Evolutionary conservation across 2,888 invertebrate species (phyloP).

Genomic region (Brachycybe producta): DNA sequence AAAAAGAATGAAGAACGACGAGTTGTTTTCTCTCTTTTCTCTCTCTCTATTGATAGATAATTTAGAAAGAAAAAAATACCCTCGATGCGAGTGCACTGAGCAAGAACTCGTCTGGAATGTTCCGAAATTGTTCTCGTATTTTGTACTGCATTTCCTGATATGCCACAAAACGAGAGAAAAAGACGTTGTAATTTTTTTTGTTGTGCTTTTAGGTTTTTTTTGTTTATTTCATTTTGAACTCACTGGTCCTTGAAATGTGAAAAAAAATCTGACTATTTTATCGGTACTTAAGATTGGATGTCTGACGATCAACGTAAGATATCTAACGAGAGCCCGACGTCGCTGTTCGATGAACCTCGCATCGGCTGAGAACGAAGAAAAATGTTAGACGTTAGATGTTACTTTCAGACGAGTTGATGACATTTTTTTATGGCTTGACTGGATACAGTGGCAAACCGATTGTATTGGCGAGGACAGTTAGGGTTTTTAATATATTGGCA

Average conservation of each 20-base stretch:
- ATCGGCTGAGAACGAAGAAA: conserved; percentile 33
- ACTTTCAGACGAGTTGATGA: no score
- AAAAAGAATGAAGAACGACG: no score
- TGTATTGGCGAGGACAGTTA: no score
- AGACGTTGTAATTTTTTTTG: neutral
- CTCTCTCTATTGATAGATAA: neutral
- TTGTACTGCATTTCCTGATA: conserved; percentile 34
- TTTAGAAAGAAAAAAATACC: conserved; percentile 22
- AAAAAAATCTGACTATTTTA: conserved; percentile 33
- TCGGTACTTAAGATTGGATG: conserved; percentile 35
- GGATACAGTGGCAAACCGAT: no score
- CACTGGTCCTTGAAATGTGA: conserved; percentile 35
- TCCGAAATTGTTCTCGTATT: conserved; percentile 33
- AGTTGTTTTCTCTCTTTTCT: no score
- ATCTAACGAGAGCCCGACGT: conserved; percentile 31
- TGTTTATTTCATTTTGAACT: conserved; percentile 24
- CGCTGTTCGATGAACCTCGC: conserved; percentile 35
- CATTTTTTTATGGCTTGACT: no score
- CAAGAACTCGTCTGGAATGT: conserved; percentile 36
- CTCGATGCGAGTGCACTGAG: conserved; percentile 32
- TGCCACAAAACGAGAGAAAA: conserved; percentile 8
- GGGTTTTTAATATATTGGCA: no score
- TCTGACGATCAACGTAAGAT: conserved; percentile 32
- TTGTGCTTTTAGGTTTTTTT: neutral
- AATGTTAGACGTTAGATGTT: no score